Base-by-base conservation (phyloP, 1,140 invertebrate genomes). In the Halictus rubicundus region DNA sequence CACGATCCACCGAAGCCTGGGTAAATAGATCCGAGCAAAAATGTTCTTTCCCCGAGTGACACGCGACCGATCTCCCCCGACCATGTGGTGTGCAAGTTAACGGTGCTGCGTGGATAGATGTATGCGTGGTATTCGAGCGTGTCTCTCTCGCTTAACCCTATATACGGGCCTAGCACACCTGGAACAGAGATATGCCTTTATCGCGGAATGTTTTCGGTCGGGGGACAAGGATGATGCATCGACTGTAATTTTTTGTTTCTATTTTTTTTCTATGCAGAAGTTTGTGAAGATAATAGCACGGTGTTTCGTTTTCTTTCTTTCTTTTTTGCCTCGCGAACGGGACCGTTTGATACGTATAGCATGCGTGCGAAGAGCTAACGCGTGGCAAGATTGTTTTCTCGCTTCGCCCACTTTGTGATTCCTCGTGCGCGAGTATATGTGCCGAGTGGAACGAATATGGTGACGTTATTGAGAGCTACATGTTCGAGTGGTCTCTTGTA, bases 41-140 rank as follows among this genome's bases (percentile, higher is more conserved):
- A 32, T 32, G 32, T 32, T 71, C 71, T 78, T 71, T 14, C 37
- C 37, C 39, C 19, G 27, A 21, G 70, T 39, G 71, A 72, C 76
- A 78, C 76, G 68, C 68, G 75, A 63, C 42, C 74, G 19, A 63
- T 61, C 25, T 16, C 32, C 32, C 32, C 7, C 60, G 78, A 66
- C 78, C 78, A 79, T 79, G 78, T 74, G 70, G 49, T 66, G 71
- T 74, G 63, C 63, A 21, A 66, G 2, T 64, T 79, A 79, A 79
- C 78, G 78, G 78, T 79, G 78, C 70, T 74, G 27, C 76, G 27
- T 54, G 57, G 46, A 42, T 66, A 74, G n/a, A 16, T 68, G 25
- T 57, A 52, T 61, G 39, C 23, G 46, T 6, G n/a, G n/a, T 63
- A 61, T 25, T 46, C 1, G 39, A 57, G 19, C 25, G 32, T 21